Conservation (phyloP, 2,797 vertebrate genomes). For the Argyrosomus regius region DNA sequence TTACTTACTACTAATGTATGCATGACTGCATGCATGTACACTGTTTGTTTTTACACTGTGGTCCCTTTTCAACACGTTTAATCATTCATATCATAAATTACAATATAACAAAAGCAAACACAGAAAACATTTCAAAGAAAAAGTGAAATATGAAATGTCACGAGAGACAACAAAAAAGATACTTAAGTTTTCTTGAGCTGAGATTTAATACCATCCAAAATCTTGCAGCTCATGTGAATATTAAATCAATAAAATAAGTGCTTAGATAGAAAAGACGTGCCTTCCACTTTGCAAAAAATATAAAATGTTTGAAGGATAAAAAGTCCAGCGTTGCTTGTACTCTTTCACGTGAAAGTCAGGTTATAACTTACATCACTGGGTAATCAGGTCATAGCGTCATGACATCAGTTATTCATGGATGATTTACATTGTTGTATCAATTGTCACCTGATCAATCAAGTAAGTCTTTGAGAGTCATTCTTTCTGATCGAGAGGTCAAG, state of each 20-base stretch:
- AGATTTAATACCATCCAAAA: constrained; percentile 31
- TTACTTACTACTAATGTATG: constrained; percentile 19
- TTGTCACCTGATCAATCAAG: constrained; percentile 21
- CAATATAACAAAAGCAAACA: constrained; percentile 37
- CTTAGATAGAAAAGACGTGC: constrained; percentile 34
- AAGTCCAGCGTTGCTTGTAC: constrained; percentile 20
- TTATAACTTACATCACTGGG: constrained; percentile 9
- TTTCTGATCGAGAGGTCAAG: constrained; percentile 5
- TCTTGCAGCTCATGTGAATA: constrained; percentile 10
- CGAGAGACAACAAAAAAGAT: constrained; percentile 15
- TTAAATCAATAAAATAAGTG: constrained; percentile 69
- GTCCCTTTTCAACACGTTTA: constrained; percentile 69
- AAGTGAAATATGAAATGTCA: constrained; percentile 20
- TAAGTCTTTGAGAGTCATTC: constrained; percentile 15
- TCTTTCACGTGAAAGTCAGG: constrained; percentile 28
- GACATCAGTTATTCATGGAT: constrained; percentile 10
- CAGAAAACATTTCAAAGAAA: constrained; percentile 12
- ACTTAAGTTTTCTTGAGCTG: background rate
- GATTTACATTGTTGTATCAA: constrained; percentile 9
- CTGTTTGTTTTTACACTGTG: constrained; percentile 49
- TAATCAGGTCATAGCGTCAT: constrained; percentile 25
- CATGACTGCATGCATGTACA: constrained; percentile 43
- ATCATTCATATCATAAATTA: constrained; percentile 53
- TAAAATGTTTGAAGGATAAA: constrained; percentile 1
- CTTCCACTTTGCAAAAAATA: constrained; percentile 4